A percentile compares a stretch with the other conserved stretches of the same genome.
These are phyloP conservation scores for Amphilophus citrinellus DNA, from an alignment of 2,113 vertebrate species.

Conservation along the genomic window DNA sequence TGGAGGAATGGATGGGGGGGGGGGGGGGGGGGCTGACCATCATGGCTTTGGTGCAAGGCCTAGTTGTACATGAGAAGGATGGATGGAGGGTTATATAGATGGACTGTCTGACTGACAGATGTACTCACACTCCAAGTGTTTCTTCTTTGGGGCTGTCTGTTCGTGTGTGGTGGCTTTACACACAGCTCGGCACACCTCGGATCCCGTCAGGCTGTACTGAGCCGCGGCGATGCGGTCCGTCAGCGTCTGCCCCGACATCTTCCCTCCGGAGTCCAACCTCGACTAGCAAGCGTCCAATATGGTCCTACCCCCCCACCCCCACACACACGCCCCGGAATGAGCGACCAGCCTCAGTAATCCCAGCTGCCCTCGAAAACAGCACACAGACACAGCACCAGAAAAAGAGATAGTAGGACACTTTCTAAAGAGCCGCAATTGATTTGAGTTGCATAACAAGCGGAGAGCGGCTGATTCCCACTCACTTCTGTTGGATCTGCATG, in stretches of 20 bases:
- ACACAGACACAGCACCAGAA: background rate
- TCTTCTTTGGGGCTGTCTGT: slow-evolving; percentile 98
- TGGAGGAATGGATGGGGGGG: slow-evolving; percentile 27
- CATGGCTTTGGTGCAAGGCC: slow-evolving; percentile 41
- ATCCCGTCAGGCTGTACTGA: slow-evolving; percentile 98
- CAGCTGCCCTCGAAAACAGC: slow-evolving; percentile 37
- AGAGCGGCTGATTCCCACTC: slow-evolving; percentile 19
- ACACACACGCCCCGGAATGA: background rate
- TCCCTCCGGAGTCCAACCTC: slow-evolving; percentile 73
- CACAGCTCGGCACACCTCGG: slow-evolving; percentile 94
- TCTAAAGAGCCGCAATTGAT: background rate
- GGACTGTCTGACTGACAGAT: slow-evolving; percentile 39
- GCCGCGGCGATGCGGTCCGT: slow-evolving; percentile 99
- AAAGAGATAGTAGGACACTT: slow-evolving; percentile 4
- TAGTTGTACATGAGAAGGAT: slow-evolving; percentile 30
- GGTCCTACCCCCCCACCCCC: slow-evolving; percentile 56
- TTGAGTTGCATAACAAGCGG: slow-evolving; percentile 50
- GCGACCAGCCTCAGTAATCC: slow-evolving; percentile 44
- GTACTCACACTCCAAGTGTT: slow-evolving; percentile 99
- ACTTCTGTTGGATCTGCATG: slow-evolving; percentile 8
- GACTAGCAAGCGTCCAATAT: slow-evolving; percentile 54
- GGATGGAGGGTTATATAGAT: slow-evolving; percentile 24
- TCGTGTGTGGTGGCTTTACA: slow-evolving; percentile 99
- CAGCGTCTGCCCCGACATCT: slow-evolving; percentile 99
- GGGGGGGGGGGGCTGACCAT: slow-evolving; percentile 30